Percentiles rank a stretch among this genome's conserved stretches.
Evolutionary conservation across 2,888 invertebrate genomes (phyloP).

Genomic region (Diachrysia chrysitis): DNA sequence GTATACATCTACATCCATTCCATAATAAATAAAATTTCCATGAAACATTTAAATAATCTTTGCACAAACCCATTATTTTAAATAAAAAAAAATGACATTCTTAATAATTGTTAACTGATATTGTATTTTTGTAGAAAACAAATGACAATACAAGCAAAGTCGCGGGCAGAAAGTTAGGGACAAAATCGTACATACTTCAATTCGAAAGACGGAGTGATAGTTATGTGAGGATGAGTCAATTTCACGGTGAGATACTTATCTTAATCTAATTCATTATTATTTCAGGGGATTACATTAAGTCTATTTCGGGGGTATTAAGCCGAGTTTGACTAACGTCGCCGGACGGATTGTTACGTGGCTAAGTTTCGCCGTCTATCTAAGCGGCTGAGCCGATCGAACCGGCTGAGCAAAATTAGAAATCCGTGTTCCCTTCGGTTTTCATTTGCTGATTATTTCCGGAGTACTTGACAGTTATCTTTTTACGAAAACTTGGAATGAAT

Average conservation of each 20-base stretch:
- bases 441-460: constrained; percentile 48
- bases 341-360: constrained; percentile 46
- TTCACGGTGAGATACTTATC: constrained; percentile 38
- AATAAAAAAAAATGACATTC: too few relatives aligned
- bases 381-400: constrained; percentile 52
- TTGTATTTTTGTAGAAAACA: too few relatives aligned
- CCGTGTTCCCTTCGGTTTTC: constrained; percentile 42
- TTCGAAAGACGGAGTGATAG: constrained; percentile 13
- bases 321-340: constrained; percentile 53
- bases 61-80: too few relatives aligned
- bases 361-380: constrained; percentile 50
- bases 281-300: constrained; percentile 56
- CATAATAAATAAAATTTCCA: too few relatives aligned
- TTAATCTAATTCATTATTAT: constrained; percentile 55
- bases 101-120: too few relatives aligned
- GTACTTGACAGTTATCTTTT: constrained; percentile 39
- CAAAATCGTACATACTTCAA: constrained; percentile 21
- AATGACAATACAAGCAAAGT: too few relatives aligned
- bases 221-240: constrained; percentile 29
- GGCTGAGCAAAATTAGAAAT: constrained; percentile 52
- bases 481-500: constrained; percentile 8
- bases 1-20: too few relatives aligned
- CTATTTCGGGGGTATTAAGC: constrained; percentile 52
- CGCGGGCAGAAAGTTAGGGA: too few relatives aligned
- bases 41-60: too few relatives aligned